Base-by-base conservation (phyloP, 2,888 invertebrate species). In the Subacronicta megacephala region DNA sequence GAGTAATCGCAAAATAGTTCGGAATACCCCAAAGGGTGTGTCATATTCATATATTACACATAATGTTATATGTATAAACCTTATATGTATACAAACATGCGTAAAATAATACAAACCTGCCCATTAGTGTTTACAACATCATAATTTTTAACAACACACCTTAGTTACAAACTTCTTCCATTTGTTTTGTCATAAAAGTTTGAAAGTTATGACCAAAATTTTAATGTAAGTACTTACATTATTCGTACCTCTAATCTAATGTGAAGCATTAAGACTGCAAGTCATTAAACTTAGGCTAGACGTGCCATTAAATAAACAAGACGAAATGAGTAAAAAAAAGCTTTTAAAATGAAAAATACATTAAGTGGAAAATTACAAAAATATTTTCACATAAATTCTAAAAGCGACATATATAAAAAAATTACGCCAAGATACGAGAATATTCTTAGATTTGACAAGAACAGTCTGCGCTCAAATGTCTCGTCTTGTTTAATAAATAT, bases 111-210 rank as follows among this genome's bases (percentile, higher is more conserved):
- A 57, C 2, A 17, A 57, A 62, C 18, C 36, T 42, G 47, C 42
- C 63, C 56, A 57, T 64, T 65, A 57, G 42, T 59, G 57, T 50
- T 52, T 18, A 61, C 38, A 61, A 29, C 46, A 38, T 46, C 49
- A 61, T 73, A 49, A 67, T 67, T 70, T 70, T 63, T 60, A 62
- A 73, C 57, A 42, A 58, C 55, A 13, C 45, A 52, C 41, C 67
- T 63, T 46, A 23, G 51, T 60, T 29, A 67, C 56, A 50, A 73
- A 73, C 49, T 73, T 73, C 16, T 23, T 42, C 45, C 57, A 62
- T 62, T 69, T 36, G 60, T 57, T 53, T 60, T 33, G 45, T 54
- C 53, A 37, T 71, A 55, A 61, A 63, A 50, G 50, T 53, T 37
- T 15, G 29, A 47, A 56, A 72, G 58, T 67, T 51, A 46, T 40